Percentiles rank a stretch among this genome's conserved stretches.
Conservation (phyloP, 2,888 invertebrate genomes). For the Tenthredo notha region DNA sequence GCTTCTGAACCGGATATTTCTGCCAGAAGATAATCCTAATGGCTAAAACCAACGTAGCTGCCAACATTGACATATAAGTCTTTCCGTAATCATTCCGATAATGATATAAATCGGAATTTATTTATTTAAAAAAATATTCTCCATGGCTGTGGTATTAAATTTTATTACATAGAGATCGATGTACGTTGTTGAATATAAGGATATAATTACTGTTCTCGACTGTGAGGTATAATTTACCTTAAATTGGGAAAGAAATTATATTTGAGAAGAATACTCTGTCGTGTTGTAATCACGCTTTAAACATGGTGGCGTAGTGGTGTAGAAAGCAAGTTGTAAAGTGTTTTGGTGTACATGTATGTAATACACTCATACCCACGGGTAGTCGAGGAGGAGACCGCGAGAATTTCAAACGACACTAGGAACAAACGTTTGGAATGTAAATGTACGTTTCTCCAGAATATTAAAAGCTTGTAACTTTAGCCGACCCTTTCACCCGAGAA, state of each 20-base stretch:
- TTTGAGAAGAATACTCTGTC: background rate
- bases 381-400: slow-evolving; percentile 24
- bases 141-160: background rate
- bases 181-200: background rate
- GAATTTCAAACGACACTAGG: slow-evolving; percentile 35
- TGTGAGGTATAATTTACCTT: slow-evolving; percentile 4
- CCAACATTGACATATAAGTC: background rate
- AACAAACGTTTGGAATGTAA: slow-evolving; percentile 36
- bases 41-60: background rate
- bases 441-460: slow-evolving; percentile 33
- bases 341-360: background rate
- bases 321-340: background rate
- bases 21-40: background rate
- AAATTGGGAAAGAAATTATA: background rate
- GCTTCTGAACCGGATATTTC: background rate
- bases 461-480: slow-evolving; percentile 33
- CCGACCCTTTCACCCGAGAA: slow-evolving; percentile 4
- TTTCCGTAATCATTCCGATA: background rate
- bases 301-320: background rate
- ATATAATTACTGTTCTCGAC: background rate
- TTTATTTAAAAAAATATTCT: background rate
- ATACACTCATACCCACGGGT: background rate
- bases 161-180: background rate
- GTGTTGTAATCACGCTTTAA: background rate
- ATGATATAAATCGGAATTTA: background rate